phyloP scores from a whole-genome alignment of 2,888 invertebrate species.

The Hecatera dysodea region DNA sequence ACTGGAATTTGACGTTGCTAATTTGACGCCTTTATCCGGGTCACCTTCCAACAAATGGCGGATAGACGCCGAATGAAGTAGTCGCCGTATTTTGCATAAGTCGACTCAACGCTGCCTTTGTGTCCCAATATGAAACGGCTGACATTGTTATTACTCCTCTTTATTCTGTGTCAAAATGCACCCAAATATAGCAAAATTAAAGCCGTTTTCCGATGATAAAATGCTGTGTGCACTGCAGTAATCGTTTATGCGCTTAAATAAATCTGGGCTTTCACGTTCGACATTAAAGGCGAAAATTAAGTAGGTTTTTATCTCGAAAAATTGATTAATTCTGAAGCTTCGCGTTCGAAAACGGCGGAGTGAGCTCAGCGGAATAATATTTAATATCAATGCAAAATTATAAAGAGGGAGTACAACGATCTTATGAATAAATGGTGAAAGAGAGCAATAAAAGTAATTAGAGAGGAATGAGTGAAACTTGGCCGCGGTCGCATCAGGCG shows the following conservation, averaged over 20 bases:
- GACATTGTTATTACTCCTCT: constrained; percentile 6
- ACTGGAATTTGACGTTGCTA: constrained; percentile 86
- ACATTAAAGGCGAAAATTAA: constrained; percentile 40
- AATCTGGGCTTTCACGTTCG: constrained; percentile 28
- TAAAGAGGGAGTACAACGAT: constrained; percentile 72
- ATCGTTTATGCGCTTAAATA: constrained; percentile 49
- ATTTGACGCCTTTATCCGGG: constrained; percentile 88
- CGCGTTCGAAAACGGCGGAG: constrained; percentile 19
- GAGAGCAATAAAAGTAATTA: constrained; percentile 84
- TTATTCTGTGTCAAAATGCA: neutral
- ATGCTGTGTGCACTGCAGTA: constrained; percentile 24
- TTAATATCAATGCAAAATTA: constrained; percentile 56
- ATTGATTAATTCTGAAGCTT: constrained; percentile 44
- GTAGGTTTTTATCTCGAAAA: constrained; percentile 22
- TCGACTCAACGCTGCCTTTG: constrained; percentile 55
- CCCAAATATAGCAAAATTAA: constrained; percentile 25
- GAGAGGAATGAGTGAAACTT: constrained; percentile 80
- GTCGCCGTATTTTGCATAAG: constrained; percentile 80
- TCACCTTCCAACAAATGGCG: constrained; percentile 82
- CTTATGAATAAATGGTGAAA: constrained; percentile 78
- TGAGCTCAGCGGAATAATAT: constrained; percentile 41
- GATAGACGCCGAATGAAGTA: constrained; percentile 75
- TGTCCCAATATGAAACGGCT: constrained; percentile 27
- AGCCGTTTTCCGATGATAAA: constrained; percentile 27
- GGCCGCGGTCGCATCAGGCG: constrained; percentile 79